Evolutionary conservation across 2,113 vertebrate species (phyloP).

Genomic region (Hymenochirus boettgeri): DNA sequence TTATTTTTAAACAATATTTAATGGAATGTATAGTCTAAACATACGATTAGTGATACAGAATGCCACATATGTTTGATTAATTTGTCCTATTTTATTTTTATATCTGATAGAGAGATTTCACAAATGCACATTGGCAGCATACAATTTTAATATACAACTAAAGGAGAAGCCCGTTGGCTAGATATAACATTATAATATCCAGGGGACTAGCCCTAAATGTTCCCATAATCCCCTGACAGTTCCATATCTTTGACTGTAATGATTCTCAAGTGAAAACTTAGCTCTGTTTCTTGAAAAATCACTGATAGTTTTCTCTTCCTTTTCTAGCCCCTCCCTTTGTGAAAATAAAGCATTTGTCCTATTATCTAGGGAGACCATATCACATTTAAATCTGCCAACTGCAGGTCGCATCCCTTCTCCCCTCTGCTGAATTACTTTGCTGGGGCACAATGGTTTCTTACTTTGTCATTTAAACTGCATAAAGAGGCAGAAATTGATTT

Average conservation of each 20-base stretch:
- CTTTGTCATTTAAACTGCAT: constrained; percentile 99
- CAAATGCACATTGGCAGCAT: no score
- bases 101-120: no score
- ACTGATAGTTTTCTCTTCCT: constrained; percentile 33
- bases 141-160: neutral
- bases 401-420: constrained; percentile 67
- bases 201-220: neutral
- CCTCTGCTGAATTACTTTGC: constrained; percentile 96
- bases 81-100: no score
- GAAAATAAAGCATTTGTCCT: constrained; percentile 44
- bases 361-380: constrained; percentile 44
- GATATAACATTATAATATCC: neutral
- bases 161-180: neutral
- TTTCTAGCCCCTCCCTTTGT: constrained; percentile 34
- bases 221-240: neutral
- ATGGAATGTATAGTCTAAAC: no score
- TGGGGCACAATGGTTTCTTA: constrained; percentile 89
- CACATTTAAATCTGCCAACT: constrained; percentile 44
- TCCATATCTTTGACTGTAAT: constrained; percentile 13
- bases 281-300: constrained; percentile 36
- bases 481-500: constrained; percentile 99
- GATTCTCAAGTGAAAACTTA: constrained; percentile 34
- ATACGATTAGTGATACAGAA: no score
- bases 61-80: no score
- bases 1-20: no score